phyloP scores from a whole-genome alignment of 1,140 invertebrate species.

The Pseudomyrmex gracilis region DNA sequence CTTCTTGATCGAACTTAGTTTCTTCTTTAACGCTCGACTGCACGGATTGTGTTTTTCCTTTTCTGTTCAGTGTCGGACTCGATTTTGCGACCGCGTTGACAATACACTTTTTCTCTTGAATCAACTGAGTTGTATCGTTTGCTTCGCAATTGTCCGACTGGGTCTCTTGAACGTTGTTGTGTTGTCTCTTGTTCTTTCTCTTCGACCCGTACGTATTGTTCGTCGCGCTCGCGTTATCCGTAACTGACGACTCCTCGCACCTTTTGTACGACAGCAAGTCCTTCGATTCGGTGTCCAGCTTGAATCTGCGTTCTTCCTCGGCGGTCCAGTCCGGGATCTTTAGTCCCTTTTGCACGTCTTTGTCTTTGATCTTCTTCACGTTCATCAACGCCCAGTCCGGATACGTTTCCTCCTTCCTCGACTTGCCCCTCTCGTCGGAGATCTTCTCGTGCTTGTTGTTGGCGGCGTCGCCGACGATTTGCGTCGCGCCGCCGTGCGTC shows the following conservation, averaged over 20 bases:
- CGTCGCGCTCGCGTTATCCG: slow-evolving; percentile 47
- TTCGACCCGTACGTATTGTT: slow-evolving; percentile 17
- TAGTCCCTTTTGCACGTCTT: slow-evolving; percentile 74
- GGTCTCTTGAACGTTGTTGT: slow-evolving; percentile 58
- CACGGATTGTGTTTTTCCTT: slow-evolving; percentile 69
- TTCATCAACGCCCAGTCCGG: slow-evolving; percentile 78
- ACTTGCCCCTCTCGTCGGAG: slow-evolving; percentile 67
- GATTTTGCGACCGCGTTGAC: slow-evolving; percentile 67
- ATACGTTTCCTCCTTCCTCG: slow-evolving; percentile 66
- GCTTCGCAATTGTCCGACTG: slow-evolving; percentile 53
- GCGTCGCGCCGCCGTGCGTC: slow-evolving; percentile 44
- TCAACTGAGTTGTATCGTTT: slow-evolving; percentile 36
- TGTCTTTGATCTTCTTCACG: slow-evolving; percentile 76
- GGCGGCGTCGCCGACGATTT: slow-evolving; percentile 60
- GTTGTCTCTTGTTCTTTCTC: slow-evolving; percentile 64
- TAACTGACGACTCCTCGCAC: slow-evolving; percentile 56
- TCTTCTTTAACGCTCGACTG: slow-evolving; percentile 72
- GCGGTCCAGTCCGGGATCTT: slow-evolving; percentile 79
- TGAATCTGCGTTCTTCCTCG: slow-evolving; percentile 80
- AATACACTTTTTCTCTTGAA: slow-evolving; percentile 67
- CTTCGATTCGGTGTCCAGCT: slow-evolving; percentile 79
- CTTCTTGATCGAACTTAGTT: slow-evolving; percentile 75
- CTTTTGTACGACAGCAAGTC: slow-evolving; percentile 69
- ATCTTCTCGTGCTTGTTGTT: slow-evolving; percentile 62
- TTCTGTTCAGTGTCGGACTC: slow-evolving; percentile 75